Base-by-base conservation (phyloP, 2,113 vertebrate genomes). In the Hucho hucho region DNA sequence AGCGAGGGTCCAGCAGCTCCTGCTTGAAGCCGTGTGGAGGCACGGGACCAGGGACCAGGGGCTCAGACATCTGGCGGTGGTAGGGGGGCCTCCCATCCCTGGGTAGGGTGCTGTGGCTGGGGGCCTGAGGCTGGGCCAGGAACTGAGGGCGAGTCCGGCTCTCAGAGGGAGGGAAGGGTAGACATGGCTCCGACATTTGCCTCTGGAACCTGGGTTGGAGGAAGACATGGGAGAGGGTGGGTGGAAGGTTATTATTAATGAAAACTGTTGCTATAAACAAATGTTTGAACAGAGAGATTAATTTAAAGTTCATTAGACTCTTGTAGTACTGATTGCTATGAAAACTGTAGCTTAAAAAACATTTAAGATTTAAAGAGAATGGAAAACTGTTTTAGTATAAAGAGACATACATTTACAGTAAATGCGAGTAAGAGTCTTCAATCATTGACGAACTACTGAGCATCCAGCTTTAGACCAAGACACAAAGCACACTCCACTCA, bases 61-160 rank as follows among this genome's bases (percentile, higher is more conserved):
- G 97, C 87, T 98, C 97, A 0, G 97, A 98, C 93, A 98, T 94
- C 88, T 98, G 96, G 76, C 97, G 92, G 79, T 98, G 97, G 91
- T 97, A 98, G 2, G 93, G 83, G 0, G 95, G 97, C 74, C 95
- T 94, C 68, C 90, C 88, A 81, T 96, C 95, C 26, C 94, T 94
- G 0, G 92, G 88, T 63, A 94, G 84, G 49, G 80, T 79, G 76
- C 75, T 83, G 72, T n/a, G 67, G 22, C 3, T 76, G 79, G 20
- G 56, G 83, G 56, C 75, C 75, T 92, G 90, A 0, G 94, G 83
- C 80, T 94, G 95, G 0, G 92, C 86, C 1, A 96, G 84, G 90
- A 95, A 98, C 32, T 91, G 93, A 78, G 93, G 93, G 82, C 88
- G 93, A 7, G 68, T 82, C 67, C 89, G 92, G 37, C 76, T 84